A percentile compares a stretch with the other conserved stretches of the same genome.
phyloP scores from a whole-genome alignment of 2,113 vertebrate species.

The Campylorhamphus procurvoides region DNA sequence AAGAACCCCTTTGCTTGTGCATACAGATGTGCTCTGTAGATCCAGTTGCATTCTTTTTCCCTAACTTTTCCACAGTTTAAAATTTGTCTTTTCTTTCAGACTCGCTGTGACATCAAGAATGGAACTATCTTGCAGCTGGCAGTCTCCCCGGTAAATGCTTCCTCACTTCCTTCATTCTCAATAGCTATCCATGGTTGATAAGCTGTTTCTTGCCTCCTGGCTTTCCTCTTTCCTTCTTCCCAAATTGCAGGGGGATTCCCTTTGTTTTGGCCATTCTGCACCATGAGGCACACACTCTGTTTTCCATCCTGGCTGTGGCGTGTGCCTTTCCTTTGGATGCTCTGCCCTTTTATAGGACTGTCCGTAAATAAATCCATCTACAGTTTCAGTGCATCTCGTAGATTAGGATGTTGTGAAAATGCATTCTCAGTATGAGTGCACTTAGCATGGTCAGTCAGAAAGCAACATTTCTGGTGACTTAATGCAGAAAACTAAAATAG shows the following conservation, averaged over 20 bases:
- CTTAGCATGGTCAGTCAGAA: neutral
- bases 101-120: conserved; percentile 96
- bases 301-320: neutral
- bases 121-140: conserved; percentile 96
- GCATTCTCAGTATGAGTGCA: neutral
- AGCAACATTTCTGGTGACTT: neutral
- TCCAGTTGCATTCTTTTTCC: neutral
- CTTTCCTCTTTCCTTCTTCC: neutral
- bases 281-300: neutral
- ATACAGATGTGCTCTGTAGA: neutral
- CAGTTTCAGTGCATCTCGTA: neutral
- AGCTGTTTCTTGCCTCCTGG: neutral
- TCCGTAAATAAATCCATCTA: neutral
- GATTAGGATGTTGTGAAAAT: neutral
- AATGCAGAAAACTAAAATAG: neutral
- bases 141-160: conserved; percentile 86
- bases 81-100: conserved; percentile 78
- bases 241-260: neutral
- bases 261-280: neutral
- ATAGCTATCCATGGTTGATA: neutral
- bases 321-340: neutral
- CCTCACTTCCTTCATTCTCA: neutral
- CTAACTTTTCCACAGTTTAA: neutral
- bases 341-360: neutral
- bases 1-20: neutral